A percentile compares a stretch with the other conserved stretches of the same genome.
Evolutionary conservation across 2,113 vertebrate genomes (phyloP).

Genomic region (Amphilophus citrinellus): DNA sequence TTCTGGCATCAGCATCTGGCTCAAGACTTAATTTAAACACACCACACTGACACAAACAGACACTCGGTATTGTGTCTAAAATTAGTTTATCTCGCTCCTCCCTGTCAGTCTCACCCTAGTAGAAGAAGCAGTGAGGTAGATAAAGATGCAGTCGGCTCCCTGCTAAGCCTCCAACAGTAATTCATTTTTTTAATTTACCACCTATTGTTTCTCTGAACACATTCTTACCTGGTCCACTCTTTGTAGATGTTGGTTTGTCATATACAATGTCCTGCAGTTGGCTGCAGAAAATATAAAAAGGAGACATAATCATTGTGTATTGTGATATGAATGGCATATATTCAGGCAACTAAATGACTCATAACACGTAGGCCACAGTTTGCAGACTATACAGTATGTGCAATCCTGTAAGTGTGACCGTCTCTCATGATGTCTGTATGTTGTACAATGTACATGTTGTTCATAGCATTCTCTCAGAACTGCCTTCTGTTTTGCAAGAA

Average conservation of each 20-base stretch:
- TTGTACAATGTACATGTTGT: neutral
- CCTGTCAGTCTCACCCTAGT: slow-evolving; percentile 7
- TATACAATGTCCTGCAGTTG: neutral
- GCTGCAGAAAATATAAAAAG: neutral
- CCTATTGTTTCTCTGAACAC: slow-evolving; percentile 9
- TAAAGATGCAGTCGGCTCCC: slow-evolving; percentile 3
- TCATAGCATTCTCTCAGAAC: neutral
- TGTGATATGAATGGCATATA: slow-evolving; percentile 49
- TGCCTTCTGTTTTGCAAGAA: neutral
- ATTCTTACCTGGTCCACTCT: neutral
- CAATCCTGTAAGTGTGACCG: neutral
- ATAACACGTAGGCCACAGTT: slow-evolving; percentile 11
- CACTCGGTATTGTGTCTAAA: slow-evolving; percentile 33
- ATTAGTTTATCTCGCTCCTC: slow-evolving; percentile 25
- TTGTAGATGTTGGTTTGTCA: neutral
- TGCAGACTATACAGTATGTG: slow-evolving; percentile 22
- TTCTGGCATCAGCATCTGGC: slow-evolving; percentile 27
- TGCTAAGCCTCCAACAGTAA: slow-evolving; percentile 20
- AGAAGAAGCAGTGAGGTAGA: slow-evolving; percentile 9
- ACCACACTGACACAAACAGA: slow-evolving; percentile 24
- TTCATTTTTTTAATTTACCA: slow-evolving; percentile 24
- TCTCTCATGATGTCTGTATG: slow-evolving; percentile 14
- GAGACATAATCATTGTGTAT: neutral
- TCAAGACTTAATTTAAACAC: slow-evolving; percentile 35
- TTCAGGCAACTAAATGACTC: slow-evolving; percentile 48